Evolutionary conservation across 2,888 invertebrate genomes (phyloP).

Genomic region (Megastigmus dorsalis): DNA sequence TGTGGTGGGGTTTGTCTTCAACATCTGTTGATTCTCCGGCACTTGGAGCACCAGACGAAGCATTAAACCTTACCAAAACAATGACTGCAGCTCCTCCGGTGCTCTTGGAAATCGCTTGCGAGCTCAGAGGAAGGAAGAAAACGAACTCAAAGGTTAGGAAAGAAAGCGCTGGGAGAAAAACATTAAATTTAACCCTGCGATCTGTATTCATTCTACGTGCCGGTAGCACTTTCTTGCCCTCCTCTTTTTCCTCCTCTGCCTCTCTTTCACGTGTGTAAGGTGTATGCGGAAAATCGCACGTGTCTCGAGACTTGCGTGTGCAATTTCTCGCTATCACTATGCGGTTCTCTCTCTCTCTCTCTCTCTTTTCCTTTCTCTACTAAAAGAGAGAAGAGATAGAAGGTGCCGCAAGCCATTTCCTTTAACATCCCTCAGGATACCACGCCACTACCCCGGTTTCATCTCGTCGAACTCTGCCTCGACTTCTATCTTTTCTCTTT

Average conservation of each 20-base stretch:
- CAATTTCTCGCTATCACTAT: too few species aligned
- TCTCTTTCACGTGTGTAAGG: neutral
- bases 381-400: too few species aligned
- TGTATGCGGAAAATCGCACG: neutral
- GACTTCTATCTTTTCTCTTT: neutral
- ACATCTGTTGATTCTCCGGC: neutral
- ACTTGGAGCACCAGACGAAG: too few species aligned
- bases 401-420: conserved; percentile 29
- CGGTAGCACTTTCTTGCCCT: too few species aligned
- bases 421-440: conserved; percentile 32
- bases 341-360: too few species aligned
- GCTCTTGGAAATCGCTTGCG: neutral
- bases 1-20: too few species aligned
- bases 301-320: neutral
- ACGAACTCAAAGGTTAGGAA: conserved; percentile 7
- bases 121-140: neutral
- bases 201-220: conserved; percentile 37
- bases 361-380: too few species aligned
- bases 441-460: conserved; percentile 16
- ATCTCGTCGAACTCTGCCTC: conserved; percentile 8
- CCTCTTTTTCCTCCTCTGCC: neutral
- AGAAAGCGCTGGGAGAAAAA: neutral
- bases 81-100: neutral
- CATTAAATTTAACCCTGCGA: conserved; percentile 37
- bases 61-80: conserved; percentile 7